Percentiles rank a stretch among this genome's conserved stretches.
Conservation (phyloP, 2,888 invertebrate genomes). For the Acleris sparsana region DNA sequence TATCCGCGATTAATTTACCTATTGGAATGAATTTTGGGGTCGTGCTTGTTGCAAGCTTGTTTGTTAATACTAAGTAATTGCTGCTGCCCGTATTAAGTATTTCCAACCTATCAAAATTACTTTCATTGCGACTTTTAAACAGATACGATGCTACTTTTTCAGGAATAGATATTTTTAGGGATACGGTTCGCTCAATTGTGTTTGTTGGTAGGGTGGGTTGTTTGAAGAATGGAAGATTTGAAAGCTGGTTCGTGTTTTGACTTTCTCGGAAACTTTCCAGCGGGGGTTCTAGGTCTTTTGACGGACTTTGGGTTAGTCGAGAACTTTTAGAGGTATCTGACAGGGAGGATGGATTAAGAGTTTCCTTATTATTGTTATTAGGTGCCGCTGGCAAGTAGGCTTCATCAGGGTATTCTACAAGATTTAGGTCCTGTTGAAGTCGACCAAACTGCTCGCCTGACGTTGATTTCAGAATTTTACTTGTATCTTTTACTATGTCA, state of each 20-base stretch:
- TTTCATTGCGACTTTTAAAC: conserved; percentile 63
- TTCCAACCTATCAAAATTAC: conserved; percentile 67
- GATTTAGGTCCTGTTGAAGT: conserved; percentile 50
- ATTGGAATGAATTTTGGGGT: conserved; percentile 63
- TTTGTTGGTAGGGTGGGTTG: conserved; percentile 60
- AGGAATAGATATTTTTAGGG: conserved; percentile 75
- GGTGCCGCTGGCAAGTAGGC: conserved; percentile 52
- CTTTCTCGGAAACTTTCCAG: conserved; percentile 47
- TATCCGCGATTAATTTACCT: conserved; percentile 65
- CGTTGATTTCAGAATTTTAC: conserved; percentile 59
- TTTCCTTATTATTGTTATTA: conserved; percentile 60
- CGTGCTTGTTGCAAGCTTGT: conserved; percentile 52
- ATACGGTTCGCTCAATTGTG: conserved; percentile 75
- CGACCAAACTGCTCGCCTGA: conserved; percentile 55
- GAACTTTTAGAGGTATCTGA: conserved; percentile 53
- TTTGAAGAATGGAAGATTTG: conserved; percentile 67
- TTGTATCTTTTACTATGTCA: conserved; percentile 71
- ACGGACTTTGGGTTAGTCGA: conserved; percentile 56
- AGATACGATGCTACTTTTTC: conserved; percentile 72
- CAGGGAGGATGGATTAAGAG: conserved; percentile 56
- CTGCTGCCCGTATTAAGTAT: conserved; percentile 75
- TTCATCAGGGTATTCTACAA: conserved; percentile 52
- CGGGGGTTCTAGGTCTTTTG: conserved; percentile 64
- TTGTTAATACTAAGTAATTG: conserved; percentile 72
- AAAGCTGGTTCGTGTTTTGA: conserved; percentile 57